Percentiles rank a stretch among this genome's conserved stretches.
Conservation (phyloP, 1,140 invertebrate species). For the Archivesica marissinica region DNA sequence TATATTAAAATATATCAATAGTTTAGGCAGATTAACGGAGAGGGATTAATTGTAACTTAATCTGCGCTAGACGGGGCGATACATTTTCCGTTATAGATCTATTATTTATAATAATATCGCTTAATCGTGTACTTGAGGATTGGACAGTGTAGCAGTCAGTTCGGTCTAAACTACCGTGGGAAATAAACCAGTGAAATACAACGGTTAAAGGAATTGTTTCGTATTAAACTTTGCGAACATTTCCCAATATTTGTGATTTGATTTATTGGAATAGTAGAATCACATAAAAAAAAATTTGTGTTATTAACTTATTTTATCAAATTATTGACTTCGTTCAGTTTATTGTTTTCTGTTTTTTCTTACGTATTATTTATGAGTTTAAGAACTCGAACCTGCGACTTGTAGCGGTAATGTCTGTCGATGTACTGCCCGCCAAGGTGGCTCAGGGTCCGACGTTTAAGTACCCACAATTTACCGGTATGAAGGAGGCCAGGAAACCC, state of each 20-base stretch:
- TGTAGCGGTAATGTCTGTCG: constrained; percentile 50
- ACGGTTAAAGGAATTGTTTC: too few relatives aligned
- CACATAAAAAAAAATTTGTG: too few relatives aligned
- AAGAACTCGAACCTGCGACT: not conserved
- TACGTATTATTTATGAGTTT: not conserved
- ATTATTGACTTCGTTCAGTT: not conserved
- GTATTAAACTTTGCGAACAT: too few relatives aligned
- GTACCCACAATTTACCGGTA: constrained; percentile 31
- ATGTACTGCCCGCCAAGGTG: constrained; percentile 56
- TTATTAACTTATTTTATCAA: too few relatives aligned
- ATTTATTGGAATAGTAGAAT: too few relatives aligned
- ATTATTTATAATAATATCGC: too few relatives aligned
- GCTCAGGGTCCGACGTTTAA: constrained; percentile 25
- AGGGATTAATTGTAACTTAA: not conserved
- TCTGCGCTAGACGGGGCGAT: not conserved
- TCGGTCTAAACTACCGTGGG: constrained; percentile 36
- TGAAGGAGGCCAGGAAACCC: constrained; percentile 36
- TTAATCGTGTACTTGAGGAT: not conserved
- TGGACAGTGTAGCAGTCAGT: constrained; percentile 3
- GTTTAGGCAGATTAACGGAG: not conserved
- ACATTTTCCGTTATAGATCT: constrained; percentile 14
- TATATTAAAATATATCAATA: constrained; percentile 1
- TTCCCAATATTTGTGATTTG: too few relatives aligned
- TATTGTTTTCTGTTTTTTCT: not conserved
- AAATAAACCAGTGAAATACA: too few relatives aligned